Conservation (phyloP, 2,113 vertebrate genomes). For the Calyptommatus sinebrachiatus region DNA sequence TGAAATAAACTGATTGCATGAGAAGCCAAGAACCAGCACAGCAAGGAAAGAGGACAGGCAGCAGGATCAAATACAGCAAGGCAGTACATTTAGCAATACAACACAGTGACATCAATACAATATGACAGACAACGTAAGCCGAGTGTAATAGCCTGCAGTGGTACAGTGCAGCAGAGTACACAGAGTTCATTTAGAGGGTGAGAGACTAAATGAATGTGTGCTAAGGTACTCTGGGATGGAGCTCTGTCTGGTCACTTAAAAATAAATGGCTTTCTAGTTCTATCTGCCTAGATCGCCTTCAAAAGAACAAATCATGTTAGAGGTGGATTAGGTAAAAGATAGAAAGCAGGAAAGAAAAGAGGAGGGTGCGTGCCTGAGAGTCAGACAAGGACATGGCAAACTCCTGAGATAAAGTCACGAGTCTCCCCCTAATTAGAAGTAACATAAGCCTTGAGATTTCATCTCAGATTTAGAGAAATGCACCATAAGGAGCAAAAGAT, state of each 20-base stretch:
- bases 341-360: conserved; percentile 8
- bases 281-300: conserved; percentile 15
- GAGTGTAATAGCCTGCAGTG: conserved; percentile 18
- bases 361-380: neutral
- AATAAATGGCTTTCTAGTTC: neutral
- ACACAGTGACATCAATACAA: conserved; percentile 23
- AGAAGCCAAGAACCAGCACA: conserved; percentile 3
- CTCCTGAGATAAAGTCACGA: conserved; percentile 5
- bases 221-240: neutral
- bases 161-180: neutral
- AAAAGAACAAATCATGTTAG: conserved; percentile 25
- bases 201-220: conserved; percentile 18
- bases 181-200: neutral
- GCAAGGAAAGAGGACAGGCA: conserved; percentile 1
- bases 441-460: conserved; percentile 27
- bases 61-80: conserved; percentile 11
- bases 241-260: neutral
- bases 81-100: accelerated
- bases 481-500: neutral
- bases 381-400: conserved; percentile 27
- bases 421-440: conserved; percentile 20
- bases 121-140: conserved; percentile 32
- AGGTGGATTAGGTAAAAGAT: conserved; percentile 24
- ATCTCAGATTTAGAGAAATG: conserved; percentile 7
- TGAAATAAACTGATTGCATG: conserved; percentile 16